Base-by-base conservation (phyloP, 2,113 vertebrate genomes). In the Erythrocebus patas region DNA sequence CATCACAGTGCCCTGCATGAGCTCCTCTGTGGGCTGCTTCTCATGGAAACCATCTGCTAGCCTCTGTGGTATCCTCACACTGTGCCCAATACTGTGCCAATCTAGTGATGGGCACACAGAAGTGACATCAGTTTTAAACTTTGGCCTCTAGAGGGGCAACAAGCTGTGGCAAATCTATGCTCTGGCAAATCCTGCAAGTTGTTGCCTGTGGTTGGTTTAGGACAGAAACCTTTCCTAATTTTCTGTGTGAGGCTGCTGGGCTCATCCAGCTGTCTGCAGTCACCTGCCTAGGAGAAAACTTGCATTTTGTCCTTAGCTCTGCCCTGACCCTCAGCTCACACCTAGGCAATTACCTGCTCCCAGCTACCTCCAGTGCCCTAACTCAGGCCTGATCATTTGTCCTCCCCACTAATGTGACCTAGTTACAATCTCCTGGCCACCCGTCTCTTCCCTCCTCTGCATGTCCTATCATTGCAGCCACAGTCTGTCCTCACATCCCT, bases 51-150 rank as follows among this genome's bases (percentile, higher is more conserved):
- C 43, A 9, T 64, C 55, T 59, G 17, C 73, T 40, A 61, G 14
- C 50, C 52, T 89, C 91, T 9, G 1, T 5, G 1, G 23, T 81
- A 1, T 57, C 52, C 35, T 30, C 12, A 22, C 27, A 12, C 50
- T 70, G 48, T 92, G 16, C 40, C 52, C 55, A 83, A 68, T 50
- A 45, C 45, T 35, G 32, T 50, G 55, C 86, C 43, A 52, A 2
- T 57, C 45, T 85, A 52, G 32, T 57, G 5, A n/a, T 9, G 30
- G 40, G 35, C 68, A 79, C 7, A 6, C 50, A 87, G 75, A 73
- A 96, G 45, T 89, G 94, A 85, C 84, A 52, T 86, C 8, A 18
- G 8, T 94, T 57, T 81, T 83, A 48, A 93, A 83, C 27, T 87
- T 52, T 55, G 70, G 30, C 79, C 59, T 64, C 23, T 18, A 52